phyloP scores from a whole-genome alignment of 2,113 vertebrate species.

The Bucco capensis region DNA sequence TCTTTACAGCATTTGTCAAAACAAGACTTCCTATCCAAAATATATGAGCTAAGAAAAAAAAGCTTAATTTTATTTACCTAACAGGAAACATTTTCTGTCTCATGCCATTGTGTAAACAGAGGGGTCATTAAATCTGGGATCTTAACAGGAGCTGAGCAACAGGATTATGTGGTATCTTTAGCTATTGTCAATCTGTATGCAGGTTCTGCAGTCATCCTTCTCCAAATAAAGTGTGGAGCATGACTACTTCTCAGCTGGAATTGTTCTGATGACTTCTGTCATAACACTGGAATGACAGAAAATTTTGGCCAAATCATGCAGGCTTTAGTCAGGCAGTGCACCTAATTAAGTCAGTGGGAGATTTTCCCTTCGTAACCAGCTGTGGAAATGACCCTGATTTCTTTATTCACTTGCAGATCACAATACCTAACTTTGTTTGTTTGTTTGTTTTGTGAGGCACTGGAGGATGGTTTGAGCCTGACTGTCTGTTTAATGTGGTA shows the following conservation, averaged over 20 bases:
- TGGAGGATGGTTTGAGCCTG: not conserved
- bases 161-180: not conserved
- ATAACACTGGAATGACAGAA: constrained; percentile 30
- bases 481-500: not conserved
- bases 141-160: not conserved
- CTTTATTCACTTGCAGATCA: not conserved
- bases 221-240: not conserved
- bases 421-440: not conserved
- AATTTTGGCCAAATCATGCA: constrained; percentile 43
- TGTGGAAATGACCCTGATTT: not conserved
- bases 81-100: not conserved
- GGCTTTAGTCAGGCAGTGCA: constrained; percentile 10
- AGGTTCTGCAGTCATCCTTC: not conserved
- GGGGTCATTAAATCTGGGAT: not conserved
- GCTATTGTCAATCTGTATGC: not conserved
- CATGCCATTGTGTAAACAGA: not conserved
- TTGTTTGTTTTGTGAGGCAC: not conserved
- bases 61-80: not conserved
- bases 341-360: constrained; percentile 21
- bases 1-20: not conserved
- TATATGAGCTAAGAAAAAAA: not conserved
- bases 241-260: constrained; percentile 14
- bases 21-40: not conserved
- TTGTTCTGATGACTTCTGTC: constrained; percentile 17
- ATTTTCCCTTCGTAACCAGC: not conserved